Evolutionary conservation across 1,140 invertebrate species (phyloP).

Genomic region (Meloidogyne floridensis): DNA sequence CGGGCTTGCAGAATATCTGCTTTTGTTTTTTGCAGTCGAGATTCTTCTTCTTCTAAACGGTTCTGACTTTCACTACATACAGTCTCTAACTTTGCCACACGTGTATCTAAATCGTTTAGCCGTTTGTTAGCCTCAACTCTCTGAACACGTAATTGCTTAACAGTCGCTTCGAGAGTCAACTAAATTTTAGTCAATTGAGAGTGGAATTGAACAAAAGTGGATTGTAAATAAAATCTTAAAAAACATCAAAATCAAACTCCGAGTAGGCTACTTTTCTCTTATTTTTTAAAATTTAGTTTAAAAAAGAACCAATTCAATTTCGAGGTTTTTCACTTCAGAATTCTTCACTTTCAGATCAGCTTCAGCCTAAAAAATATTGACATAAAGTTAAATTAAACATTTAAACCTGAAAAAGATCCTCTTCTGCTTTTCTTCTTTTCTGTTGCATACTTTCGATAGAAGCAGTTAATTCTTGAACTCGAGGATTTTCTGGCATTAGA

Average conservation of each 20-base stretch:
- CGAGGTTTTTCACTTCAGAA: slow-evolving; percentile 53
- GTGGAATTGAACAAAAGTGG: slow-evolving; percentile 72
- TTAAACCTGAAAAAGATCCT: slow-evolving; percentile 49
- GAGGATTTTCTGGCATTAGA: slow-evolving; percentile 28
- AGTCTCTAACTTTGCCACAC: slow-evolving; percentile 72
- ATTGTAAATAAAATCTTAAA: too few species aligned
- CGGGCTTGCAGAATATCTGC: slow-evolving; percentile 41
- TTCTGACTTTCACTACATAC: slow-evolving; percentile 29
- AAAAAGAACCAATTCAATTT: slow-evolving; percentile 32
- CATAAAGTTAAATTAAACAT: background rate
- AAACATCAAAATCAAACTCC: too few species aligned
- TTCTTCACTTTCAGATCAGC: slow-evolving; percentile 54
- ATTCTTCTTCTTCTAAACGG: slow-evolving; percentile 44
- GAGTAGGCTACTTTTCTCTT: too few species aligned
- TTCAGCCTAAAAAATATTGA: slow-evolving; percentile 41
- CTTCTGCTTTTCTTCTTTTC: slow-evolving; percentile 49
- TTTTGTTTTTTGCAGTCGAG: slow-evolving; percentile 39
- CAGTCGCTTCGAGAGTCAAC: slow-evolving; percentile 85
- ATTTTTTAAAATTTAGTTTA: background rate
- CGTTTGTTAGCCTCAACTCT: slow-evolving; percentile 90
- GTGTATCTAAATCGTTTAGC: slow-evolving; percentile 84
- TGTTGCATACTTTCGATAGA: slow-evolving; percentile 44
- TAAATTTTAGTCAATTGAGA: slow-evolving; percentile 66
- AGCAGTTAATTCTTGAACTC: slow-evolving; percentile 48
- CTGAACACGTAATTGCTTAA: slow-evolving; percentile 94